Conservation (phyloP, 2,888 invertebrate genomes). For the Dynastes maya region DNA sequence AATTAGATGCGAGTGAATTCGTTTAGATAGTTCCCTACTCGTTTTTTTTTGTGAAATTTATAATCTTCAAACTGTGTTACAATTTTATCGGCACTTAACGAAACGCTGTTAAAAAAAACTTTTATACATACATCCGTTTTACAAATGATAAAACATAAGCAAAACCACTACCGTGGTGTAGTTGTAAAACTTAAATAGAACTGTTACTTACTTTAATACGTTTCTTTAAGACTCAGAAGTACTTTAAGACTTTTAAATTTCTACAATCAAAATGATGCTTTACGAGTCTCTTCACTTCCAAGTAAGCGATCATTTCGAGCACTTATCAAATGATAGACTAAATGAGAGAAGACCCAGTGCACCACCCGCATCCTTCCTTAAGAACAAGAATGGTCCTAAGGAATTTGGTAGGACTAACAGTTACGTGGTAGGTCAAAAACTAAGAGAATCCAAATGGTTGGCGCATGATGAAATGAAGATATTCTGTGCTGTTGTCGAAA, state of each 20-base stretch:
- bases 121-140: background rate
- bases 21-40: background rate
- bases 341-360: slow-evolving; percentile 46
- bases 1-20: slow-evolving; percentile 10
- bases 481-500: slow-evolving; percentile 81
- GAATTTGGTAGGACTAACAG: slow-evolving; percentile 65
- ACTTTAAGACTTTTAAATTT: background rate
- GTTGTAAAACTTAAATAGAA: slow-evolving; percentile 13
- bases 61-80: slow-evolving; percentile 13
- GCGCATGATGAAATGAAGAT: slow-evolving; percentile 80
- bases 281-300: slow-evolving; percentile 58
- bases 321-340: slow-evolving; percentile 30
- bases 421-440: slow-evolving; percentile 80
- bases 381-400: slow-evolving; percentile 11
- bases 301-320: slow-evolving; percentile 52
- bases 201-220: background rate
- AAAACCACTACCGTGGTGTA: slow-evolving; percentile 6
- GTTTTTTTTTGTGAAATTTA: background rate
- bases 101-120: background rate
- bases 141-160: slow-evolving; percentile 27
- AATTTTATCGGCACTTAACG: background rate
- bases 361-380: slow-evolving; percentile 20
- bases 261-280: slow-evolving; percentile 54
- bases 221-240: background rate
- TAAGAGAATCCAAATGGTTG: slow-evolving; percentile 84